Percentiles rank a stretch among this genome's conserved stretches.
Evolutionary conservation across 1,140 invertebrate species (phyloP).

Genomic region (Asobara japonica): DNA sequence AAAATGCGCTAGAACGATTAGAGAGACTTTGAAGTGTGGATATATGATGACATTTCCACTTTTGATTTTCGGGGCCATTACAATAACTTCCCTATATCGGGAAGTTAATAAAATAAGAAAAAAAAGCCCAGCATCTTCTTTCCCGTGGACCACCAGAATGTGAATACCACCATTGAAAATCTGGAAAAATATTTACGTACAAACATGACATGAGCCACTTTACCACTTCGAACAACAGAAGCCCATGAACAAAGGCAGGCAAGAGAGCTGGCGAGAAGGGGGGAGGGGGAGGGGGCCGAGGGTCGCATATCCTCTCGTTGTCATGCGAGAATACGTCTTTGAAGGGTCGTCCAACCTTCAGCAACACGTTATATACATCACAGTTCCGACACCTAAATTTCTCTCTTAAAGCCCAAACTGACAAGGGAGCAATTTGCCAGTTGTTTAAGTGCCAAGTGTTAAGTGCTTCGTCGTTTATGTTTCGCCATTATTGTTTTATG

Average conservation of each 20-base stretch:
- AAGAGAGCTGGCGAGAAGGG: not conserved
- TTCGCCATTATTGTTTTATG: constrained; percentile 68
- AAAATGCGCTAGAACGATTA: too few species aligned
- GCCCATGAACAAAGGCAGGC: not conserved
- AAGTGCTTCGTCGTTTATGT: constrained; percentile 67
- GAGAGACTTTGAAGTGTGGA: too few species aligned
- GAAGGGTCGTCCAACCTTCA: constrained; percentile 26
- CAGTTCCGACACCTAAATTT: constrained; percentile 61
- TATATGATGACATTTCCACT: too few species aligned
- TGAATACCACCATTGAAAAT: too few species aligned
- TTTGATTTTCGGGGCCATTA: too few species aligned
- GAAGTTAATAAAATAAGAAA: too few species aligned
- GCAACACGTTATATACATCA: constrained; percentile 26
- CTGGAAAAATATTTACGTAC: not conserved
- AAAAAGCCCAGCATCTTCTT: too few species aligned
- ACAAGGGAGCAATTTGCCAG: constrained; percentile 68
- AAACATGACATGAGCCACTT: not conserved
- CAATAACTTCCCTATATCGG: too few species aligned
- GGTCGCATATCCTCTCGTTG: constrained; percentile 18
- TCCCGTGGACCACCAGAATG: too few species aligned
- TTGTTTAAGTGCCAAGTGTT: constrained; percentile 69
- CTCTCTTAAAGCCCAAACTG: constrained; percentile 59
- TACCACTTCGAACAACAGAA: not conserved
- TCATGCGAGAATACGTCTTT: constrained; percentile 35
- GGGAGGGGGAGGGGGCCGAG: too few species aligned